phyloP scores from a whole-genome alignment of 2,113 vertebrate species.

The Struthidea cinerea region DNA sequence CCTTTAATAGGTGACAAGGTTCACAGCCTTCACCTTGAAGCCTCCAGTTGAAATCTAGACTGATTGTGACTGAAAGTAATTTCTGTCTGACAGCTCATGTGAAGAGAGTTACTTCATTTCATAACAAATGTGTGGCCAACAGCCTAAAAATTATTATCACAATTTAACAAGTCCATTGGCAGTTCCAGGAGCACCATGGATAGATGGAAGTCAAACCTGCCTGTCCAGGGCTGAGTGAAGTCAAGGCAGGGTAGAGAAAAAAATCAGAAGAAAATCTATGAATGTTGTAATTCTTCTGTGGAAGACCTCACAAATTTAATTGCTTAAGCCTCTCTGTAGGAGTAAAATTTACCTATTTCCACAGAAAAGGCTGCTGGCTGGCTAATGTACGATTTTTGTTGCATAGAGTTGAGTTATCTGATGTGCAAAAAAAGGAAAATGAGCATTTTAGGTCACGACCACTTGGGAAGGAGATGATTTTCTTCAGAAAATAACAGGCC shows the following conservation, averaged over 20 bases:
- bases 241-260: background rate
- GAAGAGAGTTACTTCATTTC: slow-evolving; percentile 1
- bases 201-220: background rate
- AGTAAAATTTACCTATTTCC: background rate
- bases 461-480: background rate
- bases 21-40: slow-evolving; percentile 22
- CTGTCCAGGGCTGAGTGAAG: background rate
- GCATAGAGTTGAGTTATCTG: background rate
- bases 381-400: background rate
- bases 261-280: background rate
- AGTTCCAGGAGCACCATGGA: background rate
- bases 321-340: background rate
- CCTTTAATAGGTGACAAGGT: background rate
- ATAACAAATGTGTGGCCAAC: slow-evolving; percentile 1
- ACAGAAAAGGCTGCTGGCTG: background rate
- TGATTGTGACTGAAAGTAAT: background rate
- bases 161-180: background rate
- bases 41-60: slow-evolving; percentile 19
- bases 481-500: background rate
- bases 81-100: slow-evolving; percentile 25
- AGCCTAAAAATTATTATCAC: slow-evolving; percentile 9
- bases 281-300: background rate
- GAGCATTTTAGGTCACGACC: background rate
- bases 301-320: background rate
- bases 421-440: background rate